phyloP scores from a whole-genome alignment of 2,797 vertebrate genomes.

The Loriculus beryllinus region DNA sequence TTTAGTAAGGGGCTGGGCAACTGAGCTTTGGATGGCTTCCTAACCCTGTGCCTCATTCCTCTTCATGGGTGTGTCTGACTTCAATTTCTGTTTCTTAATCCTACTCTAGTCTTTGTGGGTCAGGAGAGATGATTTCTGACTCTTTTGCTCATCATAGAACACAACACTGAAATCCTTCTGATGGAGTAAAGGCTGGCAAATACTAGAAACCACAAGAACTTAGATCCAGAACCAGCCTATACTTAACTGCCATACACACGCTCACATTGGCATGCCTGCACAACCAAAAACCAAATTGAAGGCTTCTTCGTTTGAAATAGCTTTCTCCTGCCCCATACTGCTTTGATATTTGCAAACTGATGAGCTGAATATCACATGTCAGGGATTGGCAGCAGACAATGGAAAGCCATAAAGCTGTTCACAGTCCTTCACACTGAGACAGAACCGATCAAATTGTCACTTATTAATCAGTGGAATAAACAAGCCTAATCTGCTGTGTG shows the following conservation, averaged over 20 bases:
- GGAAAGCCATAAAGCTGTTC: constrained; percentile 42
- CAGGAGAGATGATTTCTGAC: constrained; percentile 4
- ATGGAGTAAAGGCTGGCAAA: constrained; percentile 8
- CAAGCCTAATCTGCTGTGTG: not conserved
- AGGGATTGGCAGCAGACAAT: not conserved
- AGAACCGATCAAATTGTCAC: constrained; percentile 40
- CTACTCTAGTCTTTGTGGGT: not conserved
- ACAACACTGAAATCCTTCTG: not conserved
- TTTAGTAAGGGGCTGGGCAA: constrained; percentile 34
- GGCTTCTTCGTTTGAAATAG: not conserved
- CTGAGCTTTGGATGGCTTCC: constrained; percentile 46
- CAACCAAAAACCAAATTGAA: not conserved
- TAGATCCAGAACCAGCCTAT: constrained; percentile 2
- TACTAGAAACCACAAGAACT: constrained; percentile 24
- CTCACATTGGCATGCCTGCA: rapidly evolving
- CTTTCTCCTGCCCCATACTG: not conserved
- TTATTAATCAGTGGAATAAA: constrained; percentile 9
- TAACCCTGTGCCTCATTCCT: constrained; percentile 53
- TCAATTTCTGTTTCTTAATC: constrained; percentile 46
- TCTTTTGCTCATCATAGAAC: not conserved
- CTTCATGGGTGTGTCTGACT: constrained; percentile 44
- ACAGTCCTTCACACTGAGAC: not conserved
- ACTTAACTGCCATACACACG: not conserved
- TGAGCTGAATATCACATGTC: constrained; percentile 14
- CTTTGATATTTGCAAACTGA: not conserved